phyloP scores from a whole-genome alignment of 2,113 vertebrate genomes.

The Lagenorhynchus albirostris region DNA sequence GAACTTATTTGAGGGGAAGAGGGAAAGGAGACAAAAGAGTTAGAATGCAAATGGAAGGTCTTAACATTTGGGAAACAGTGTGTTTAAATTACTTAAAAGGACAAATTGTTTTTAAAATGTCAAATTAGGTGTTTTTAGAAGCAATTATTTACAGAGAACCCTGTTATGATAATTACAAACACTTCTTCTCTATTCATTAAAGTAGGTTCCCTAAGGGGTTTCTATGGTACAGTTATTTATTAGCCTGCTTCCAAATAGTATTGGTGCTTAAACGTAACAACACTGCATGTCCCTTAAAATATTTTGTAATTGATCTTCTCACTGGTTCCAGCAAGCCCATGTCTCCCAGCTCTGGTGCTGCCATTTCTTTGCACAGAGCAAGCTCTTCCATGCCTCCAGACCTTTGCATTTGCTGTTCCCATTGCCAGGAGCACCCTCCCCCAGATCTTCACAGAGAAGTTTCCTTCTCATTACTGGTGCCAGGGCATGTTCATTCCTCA shows the following conservation, averaged over 20 bases:
- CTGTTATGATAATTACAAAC: slow-evolving; percentile 56
- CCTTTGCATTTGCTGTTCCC: not conserved
- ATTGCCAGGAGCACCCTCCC: not conserved
- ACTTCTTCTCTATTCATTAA: slow-evolving; percentile 45
- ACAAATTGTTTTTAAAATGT: slow-evolving; percentile 60
- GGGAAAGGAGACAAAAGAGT: not conserved
- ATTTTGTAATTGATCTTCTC: not conserved
- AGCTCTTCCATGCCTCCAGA: not conserved
- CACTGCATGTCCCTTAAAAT: not conserved
- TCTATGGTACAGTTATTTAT: slow-evolving; percentile 32
- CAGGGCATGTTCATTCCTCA: not conserved
- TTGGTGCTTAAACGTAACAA: slow-evolving; percentile 7
- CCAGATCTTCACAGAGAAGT: not conserved
- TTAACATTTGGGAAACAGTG: not conserved
- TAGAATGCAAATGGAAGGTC: not conserved
- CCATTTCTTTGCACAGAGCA: not conserved
- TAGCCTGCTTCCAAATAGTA: slow-evolving; percentile 40
- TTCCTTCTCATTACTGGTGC: not conserved
- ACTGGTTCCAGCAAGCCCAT: not conserved
- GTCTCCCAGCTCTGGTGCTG: not conserved
- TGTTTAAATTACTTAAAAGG: slow-evolving; percentile 38
- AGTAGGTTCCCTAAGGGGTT: slow-evolving; percentile 38
- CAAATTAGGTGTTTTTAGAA: slow-evolving; percentile 47
- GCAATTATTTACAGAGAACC: slow-evolving; percentile 55
- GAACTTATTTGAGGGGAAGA: not conserved